Evolutionary conservation across 1,140 invertebrate species (phyloP).

Genomic region (Andrena cerasifolii): DNA sequence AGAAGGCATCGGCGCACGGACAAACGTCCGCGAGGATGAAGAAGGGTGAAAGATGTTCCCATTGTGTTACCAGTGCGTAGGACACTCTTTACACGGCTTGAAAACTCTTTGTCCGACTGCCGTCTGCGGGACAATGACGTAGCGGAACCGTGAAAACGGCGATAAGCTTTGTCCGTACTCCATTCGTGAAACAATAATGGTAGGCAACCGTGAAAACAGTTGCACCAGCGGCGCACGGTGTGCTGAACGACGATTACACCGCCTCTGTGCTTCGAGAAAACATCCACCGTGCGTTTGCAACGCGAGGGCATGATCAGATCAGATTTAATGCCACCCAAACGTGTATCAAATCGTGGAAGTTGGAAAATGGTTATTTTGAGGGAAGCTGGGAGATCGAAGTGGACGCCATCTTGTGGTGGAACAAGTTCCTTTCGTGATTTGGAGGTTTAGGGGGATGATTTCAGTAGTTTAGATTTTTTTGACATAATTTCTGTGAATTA

Average conservation of each 20-base stretch:
- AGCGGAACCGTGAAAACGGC: constrained; percentile 44
- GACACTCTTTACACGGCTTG: constrained; percentile 41
- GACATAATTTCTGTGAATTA: too few species aligned
- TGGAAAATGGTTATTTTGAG: too few species aligned
- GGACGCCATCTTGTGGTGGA: too few species aligned
- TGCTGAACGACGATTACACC: neutral
- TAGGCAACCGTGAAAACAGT: constrained; percentile 31
- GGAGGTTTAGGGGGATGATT: too few species aligned
- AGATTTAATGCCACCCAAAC: too few species aligned
- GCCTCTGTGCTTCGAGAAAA: neutral
- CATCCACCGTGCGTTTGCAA: too few species aligned
- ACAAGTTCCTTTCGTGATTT: too few species aligned
- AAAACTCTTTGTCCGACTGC: constrained; percentile 42
- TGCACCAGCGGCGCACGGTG: neutral
- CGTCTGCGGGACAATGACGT: constrained; percentile 33
- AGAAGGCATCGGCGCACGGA: neutral
- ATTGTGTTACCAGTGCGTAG: constrained; percentile 27
- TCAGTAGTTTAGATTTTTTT: too few species aligned
- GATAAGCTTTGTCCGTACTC: constrained; percentile 41
- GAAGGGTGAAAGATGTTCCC: constrained; percentile 18
- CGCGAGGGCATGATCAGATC: too few species aligned
- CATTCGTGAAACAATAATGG: constrained; percentile 41
- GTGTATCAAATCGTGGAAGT: too few species aligned
- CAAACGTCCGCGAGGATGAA: constrained; percentile 4
- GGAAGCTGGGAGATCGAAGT: too few species aligned